phyloP scores from a whole-genome alignment of 2,113 vertebrate genomes.

The Esox niger region DNA sequence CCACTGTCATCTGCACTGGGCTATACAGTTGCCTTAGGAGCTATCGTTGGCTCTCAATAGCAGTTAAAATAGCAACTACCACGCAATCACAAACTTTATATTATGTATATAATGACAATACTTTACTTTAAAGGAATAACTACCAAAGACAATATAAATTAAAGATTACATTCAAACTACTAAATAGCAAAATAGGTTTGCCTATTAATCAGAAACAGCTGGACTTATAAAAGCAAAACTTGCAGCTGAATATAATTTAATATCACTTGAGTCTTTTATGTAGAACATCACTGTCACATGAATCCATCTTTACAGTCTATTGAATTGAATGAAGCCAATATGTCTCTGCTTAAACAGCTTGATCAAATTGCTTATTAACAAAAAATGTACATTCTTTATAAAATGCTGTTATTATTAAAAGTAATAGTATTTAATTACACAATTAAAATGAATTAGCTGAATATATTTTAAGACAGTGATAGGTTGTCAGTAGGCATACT shows the following conservation, averaged over 20 bases:
- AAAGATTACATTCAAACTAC: too few relatives aligned
- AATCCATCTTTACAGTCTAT: background rate
- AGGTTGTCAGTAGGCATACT: slow-evolving; percentile 64
- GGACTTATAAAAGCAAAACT: too few relatives aligned
- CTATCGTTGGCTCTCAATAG: slow-evolving; percentile 27
- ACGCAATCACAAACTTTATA: slow-evolving; percentile 33
- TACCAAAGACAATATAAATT: slow-evolving; percentile 4
- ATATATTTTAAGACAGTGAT: slow-evolving; percentile 67
- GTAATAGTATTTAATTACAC: slow-evolving; percentile 62
- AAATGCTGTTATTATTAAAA: slow-evolving; percentile 24
- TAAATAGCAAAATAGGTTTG: background rate
- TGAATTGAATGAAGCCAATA: background rate
- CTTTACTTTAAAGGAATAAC: background rate
- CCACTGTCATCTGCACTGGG: slow-evolving; percentile 54
- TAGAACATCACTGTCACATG: background rate
- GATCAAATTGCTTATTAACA: slow-evolving; percentile 11
- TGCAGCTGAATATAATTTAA: too few relatives aligned
- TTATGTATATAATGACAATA: slow-evolving; percentile 22
- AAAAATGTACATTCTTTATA: slow-evolving; percentile 13
- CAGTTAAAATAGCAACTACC: slow-evolving; percentile 10
- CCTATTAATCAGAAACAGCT: too few relatives aligned
- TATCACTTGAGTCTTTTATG: background rate
- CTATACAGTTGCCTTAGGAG: slow-evolving; percentile 42
- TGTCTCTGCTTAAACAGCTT: slow-evolving; percentile 9
- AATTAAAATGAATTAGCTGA: slow-evolving; percentile 63